A percentile compares a stretch with the other conserved stretches of the same genome.
Evolutionary conservation across 2,888 invertebrate species (phyloP).

Genomic region (Listrodromus nycthemerus): DNA sequence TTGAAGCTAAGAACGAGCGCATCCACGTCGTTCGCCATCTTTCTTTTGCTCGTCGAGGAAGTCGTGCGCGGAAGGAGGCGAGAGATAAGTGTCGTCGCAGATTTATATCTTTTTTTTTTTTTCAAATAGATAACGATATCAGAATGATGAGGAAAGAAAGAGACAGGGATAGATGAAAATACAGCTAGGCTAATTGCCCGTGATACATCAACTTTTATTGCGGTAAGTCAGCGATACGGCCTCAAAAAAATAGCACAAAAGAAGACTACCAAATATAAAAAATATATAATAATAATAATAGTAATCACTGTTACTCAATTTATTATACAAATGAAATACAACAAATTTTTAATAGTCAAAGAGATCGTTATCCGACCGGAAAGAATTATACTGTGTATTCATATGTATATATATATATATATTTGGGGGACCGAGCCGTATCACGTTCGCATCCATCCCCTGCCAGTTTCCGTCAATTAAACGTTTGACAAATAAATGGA

Average conservation of each 20-base stretch:
- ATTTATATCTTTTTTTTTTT: conserved; percentile 33
- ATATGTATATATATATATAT: neutral
- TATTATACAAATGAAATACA: neutral
- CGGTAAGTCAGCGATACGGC: neutral
- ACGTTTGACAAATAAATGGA: conserved; percentile 80
- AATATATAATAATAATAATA: no score
- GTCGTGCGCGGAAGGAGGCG: neutral
- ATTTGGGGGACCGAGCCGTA: conserved; percentile 27
- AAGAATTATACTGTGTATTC: neutral
- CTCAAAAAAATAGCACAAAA: neutral
- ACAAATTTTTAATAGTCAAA: neutral
- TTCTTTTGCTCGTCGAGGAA: conserved; percentile 20
- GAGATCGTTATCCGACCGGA: neutral
- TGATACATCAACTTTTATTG: neutral
- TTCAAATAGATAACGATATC: conserved; percentile 28
- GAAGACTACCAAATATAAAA: no score
- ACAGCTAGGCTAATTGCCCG: neutral
- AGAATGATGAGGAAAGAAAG: conserved; percentile 16
- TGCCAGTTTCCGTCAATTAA: conserved; percentile 81
- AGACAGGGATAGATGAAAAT: conserved; percentile 14
- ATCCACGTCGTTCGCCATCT: conserved; percentile 27
- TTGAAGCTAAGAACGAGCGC: conserved; percentile 57
- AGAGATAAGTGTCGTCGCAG: conserved; percentile 13
- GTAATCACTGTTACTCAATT: no score
- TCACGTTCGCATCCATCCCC: conserved; percentile 60